Base-by-base conservation (phyloP, 2,888 invertebrate species). In the Lymantria dispar region DNA sequence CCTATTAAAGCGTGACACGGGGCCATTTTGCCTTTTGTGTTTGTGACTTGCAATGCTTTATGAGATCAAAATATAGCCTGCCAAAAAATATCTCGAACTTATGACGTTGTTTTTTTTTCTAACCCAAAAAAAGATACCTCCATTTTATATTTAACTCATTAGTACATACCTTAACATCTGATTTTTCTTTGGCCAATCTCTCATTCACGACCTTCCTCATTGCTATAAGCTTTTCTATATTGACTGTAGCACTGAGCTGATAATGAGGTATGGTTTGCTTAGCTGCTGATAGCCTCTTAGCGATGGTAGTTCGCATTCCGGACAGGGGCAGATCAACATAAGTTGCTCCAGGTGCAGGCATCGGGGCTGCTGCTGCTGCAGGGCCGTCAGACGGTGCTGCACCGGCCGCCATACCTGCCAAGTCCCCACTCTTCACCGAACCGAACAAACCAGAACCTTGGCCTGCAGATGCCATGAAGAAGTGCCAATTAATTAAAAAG, bases 221-320 rank as follows among this genome's bases (percentile, higher is more conserved):
- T 72, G 94, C 93, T 48, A 98, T 90, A 79, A 94, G 92, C 72
- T 94, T 94, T 76, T 99, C 98, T 71, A 99, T 94, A 72, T 95
- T 94, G 51, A 98, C 93, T 49, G 99, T 98, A 40, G 95, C 93
- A 0, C 96, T 94, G 1, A 99, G 92, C 83, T 99, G 99, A 85
- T 99, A 99, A 84, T 99, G 99, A 5, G 99, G 99, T 76, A 99
- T 97, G 45, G 95, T 95, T 82, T 96, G 95, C 87, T 99, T 99
- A 36, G 99, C 98, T 72, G 96, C 94, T 1, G 95, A 79, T 45
- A 99, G 92, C 38, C 99, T 92, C 80, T 97, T 97, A 29, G 98
- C 99, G 76, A 99, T 98, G 31, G 96, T 95, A 60, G 94, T 94
- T 56, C 98, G 93, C 86, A 99, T 96, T 76, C 94, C 96, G 1